phyloP scores from a whole-genome alignment of 1,140 invertebrate species.

The Drosophila navojoa region DNA sequence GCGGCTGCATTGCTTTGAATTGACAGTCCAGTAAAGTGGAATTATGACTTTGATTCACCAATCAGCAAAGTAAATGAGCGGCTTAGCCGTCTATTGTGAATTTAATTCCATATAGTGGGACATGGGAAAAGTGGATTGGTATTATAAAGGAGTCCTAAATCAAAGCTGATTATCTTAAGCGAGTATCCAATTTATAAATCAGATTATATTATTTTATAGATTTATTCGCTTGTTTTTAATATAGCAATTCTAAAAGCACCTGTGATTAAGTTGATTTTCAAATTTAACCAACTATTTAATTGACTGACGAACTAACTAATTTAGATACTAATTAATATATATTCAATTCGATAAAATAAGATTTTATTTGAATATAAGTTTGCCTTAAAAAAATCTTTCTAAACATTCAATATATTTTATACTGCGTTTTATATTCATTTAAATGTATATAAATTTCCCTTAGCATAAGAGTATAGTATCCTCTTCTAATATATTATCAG shows the following conservation, averaged over 20 bases:
- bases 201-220: too few relatives aligned
- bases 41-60: slow-evolving; percentile 66
- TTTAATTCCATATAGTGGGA: not conserved
- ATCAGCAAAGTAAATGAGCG: slow-evolving; percentile 33
- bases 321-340: too few relatives aligned
- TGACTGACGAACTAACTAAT: too few relatives aligned
- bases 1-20: slow-evolving; percentile 28
- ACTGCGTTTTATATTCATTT: too few relatives aligned
- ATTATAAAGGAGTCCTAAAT: slow-evolving; percentile 1
- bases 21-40: slow-evolving; percentile 43
- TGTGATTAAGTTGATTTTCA: too few relatives aligned
- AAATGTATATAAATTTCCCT: not conserved
- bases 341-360: too few relatives aligned
- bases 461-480: not conserved
- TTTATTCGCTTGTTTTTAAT: too few relatives aligned
- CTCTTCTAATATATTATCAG: not conserved
- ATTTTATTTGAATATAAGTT: too few relatives aligned
- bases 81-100: slow-evolving; percentile 31
- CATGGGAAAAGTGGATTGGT: slow-evolving; percentile 38
- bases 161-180: not conserved
- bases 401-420: too few relatives aligned
- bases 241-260: too few relatives aligned
- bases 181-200: not conserved
- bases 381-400: too few relatives aligned
- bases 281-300: too few relatives aligned